phyloP scores from a whole-genome alignment of 2,797 vertebrate genomes.

The Eulemur rubriventer region DNA sequence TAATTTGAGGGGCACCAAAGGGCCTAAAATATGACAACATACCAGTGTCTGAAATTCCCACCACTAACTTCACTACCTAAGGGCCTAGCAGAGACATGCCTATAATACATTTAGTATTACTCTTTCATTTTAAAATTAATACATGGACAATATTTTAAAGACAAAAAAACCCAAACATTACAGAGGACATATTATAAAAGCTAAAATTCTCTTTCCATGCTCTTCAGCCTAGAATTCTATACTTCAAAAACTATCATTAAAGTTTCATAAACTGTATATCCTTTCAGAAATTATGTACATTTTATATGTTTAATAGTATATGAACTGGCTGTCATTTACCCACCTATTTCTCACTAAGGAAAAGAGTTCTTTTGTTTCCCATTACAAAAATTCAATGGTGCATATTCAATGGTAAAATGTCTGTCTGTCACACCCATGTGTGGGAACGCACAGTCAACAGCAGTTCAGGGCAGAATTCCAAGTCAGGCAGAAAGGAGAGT shows the following conservation, averaged over 20 bases:
- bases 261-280: not conserved
- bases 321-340: not conserved
- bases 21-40: not conserved
- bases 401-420: not conserved
- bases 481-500: not conserved
- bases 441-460: not conserved
- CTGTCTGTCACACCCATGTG: not conserved
- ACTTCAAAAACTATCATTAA: not conserved
- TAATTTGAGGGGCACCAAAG: not conserved
- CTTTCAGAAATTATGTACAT: not conserved
- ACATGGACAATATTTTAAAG: not conserved
- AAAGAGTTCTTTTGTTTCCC: constrained; percentile 9
- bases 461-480: not conserved
- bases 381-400: not conserved
- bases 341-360: not conserved
- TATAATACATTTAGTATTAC: not conserved
- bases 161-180: not conserved
- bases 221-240: not conserved
- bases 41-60: not conserved
- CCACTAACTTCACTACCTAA: not conserved
- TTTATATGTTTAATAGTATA: not conserved
- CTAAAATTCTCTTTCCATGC: not conserved
- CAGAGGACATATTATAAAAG: not conserved
- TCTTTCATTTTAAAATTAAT: constrained; percentile 17
- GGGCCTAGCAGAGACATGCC: not conserved